Conservation (phyloP, 2,113 vertebrate genomes). For the Planiliza haematocheilus region DNA sequence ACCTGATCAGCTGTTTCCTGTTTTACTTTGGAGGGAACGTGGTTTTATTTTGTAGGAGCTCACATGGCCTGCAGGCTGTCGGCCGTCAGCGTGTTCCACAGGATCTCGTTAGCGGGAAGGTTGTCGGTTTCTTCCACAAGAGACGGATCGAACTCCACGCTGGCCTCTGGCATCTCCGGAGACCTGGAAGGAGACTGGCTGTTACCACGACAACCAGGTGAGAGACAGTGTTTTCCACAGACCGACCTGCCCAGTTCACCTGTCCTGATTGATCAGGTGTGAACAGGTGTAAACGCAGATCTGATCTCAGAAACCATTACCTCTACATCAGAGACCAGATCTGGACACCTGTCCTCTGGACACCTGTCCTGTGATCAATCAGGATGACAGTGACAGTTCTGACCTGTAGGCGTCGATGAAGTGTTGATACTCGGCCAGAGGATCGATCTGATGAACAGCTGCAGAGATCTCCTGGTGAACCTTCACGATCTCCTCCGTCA, state of each 20-base stretch:
- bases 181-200: slow-evolving; percentile 78
- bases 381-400: neutral
- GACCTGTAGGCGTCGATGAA: slow-evolving; percentile 95
- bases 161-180: slow-evolving; percentile 86
- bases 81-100: slow-evolving; percentile 97
- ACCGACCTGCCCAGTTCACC: too few relatives aligned
- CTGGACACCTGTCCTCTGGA: too few relatives aligned
- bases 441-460: slow-evolving; percentile 93
- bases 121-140: slow-evolving; percentile 94
- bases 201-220: neutral
- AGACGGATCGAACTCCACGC: slow-evolving; percentile 91
- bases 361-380: too few relatives aligned
- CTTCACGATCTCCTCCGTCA: slow-evolving; percentile 94
- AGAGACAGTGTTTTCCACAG: too few relatives aligned
- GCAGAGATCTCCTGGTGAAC: slow-evolving; percentile 94
- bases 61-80: slow-evolving; percentile 93
- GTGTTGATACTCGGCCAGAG: slow-evolving; percentile 90
- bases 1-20: too few relatives aligned
- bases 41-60: slow-evolving; percentile 51
- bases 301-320: too few relatives aligned
- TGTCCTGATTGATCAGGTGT: too few relatives aligned
- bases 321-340: too few relatives aligned
- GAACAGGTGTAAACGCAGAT: too few relatives aligned
- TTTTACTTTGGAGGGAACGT: too few relatives aligned
- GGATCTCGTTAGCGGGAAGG: slow-evolving; percentile 94